phyloP scores from a whole-genome alignment of 2,888 invertebrate genomes.

The Perithous albicinctus region DNA sequence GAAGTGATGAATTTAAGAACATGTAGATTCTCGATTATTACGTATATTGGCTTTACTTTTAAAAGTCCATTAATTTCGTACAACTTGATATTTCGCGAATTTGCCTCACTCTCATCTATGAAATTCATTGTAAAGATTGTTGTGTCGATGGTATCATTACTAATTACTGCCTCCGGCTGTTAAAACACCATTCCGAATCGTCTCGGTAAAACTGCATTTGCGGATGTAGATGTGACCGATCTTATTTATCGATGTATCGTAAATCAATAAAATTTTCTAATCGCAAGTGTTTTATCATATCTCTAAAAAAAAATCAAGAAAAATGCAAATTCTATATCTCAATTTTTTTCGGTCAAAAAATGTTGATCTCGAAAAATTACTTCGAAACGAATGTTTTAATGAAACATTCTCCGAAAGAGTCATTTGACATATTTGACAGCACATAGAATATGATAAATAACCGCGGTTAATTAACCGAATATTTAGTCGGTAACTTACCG shows the following conservation, averaged over 20 bases:
- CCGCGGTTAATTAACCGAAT: too few relatives aligned
- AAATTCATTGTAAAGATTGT: conserved; percentile 38
- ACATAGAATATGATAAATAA: too few relatives aligned
- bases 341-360: too few relatives aligned
- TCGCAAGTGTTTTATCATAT: too few relatives aligned
- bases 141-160: conserved; percentile 30
- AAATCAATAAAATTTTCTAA: conserved; percentile 48
- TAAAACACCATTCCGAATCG: conserved; percentile 45
- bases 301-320: too few relatives aligned
- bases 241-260: conserved; percentile 51
- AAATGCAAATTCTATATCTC: too few relatives aligned
- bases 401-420: too few relatives aligned
- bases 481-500: too few relatives aligned
- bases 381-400: too few relatives aligned
- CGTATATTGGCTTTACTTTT: background rate
- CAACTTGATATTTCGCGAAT: conserved; percentile 17
- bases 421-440: too few relatives aligned
- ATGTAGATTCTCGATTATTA: conserved; percentile 86
- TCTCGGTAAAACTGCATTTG: conserved; percentile 31
- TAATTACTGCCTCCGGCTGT: conserved; percentile 19
- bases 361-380: too few relatives aligned
- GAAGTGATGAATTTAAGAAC: conserved; percentile 91
- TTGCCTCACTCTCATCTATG: conserved; percentile 29
- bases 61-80: conserved; percentile 25
- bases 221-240: conserved; percentile 34